Evolutionary conservation across 2,797 vertebrate species (phyloP).

Genomic region (Phrynocephalus forsythii): DNA sequence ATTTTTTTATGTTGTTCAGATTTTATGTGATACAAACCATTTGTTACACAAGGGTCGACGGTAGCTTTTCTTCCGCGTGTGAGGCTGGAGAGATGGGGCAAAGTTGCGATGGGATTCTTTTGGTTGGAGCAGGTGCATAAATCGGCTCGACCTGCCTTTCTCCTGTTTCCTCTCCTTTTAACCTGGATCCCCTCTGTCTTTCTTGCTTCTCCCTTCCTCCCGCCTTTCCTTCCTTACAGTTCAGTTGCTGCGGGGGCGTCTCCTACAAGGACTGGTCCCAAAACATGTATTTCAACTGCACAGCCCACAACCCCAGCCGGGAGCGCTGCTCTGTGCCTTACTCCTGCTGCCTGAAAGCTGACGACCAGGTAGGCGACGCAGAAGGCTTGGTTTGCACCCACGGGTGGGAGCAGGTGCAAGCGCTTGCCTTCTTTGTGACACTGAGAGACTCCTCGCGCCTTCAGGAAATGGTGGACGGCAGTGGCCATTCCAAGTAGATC

Average conservation of each 20-base stretch:
- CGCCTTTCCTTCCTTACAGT: constrained; percentile 76
- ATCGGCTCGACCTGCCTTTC: too few relatives aligned
- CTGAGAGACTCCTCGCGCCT: too few relatives aligned
- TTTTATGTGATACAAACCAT: too few relatives aligned
- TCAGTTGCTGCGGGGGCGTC: constrained; percentile 89
- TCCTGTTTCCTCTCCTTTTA: too few relatives aligned
- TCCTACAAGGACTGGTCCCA: constrained; percentile 92
- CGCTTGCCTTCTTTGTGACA: neutral
- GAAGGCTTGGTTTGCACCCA: accelerated
- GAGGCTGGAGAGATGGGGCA: too few relatives aligned
- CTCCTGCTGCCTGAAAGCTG: constrained; percentile 87
- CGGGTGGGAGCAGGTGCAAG: neutral
- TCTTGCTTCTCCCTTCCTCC: neutral
- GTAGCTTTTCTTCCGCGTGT: too few relatives aligned
- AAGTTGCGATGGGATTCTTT: too few relatives aligned
- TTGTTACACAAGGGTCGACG: too few relatives aligned
- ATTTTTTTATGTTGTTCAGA: too few relatives aligned
- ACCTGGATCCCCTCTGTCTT: neutral
- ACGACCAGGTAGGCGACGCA: constrained; percentile 77
- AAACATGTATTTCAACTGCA: constrained; percentile 96
- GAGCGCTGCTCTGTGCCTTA: constrained; percentile 94
- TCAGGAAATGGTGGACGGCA: too few relatives aligned
- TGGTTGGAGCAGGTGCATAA: too few relatives aligned
- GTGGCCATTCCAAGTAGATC: too few relatives aligned
- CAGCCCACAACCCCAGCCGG: constrained; percentile 82